Base-by-base conservation (phyloP, 1,140 invertebrate species). In the Teleogryllus occipitalis region DNA sequence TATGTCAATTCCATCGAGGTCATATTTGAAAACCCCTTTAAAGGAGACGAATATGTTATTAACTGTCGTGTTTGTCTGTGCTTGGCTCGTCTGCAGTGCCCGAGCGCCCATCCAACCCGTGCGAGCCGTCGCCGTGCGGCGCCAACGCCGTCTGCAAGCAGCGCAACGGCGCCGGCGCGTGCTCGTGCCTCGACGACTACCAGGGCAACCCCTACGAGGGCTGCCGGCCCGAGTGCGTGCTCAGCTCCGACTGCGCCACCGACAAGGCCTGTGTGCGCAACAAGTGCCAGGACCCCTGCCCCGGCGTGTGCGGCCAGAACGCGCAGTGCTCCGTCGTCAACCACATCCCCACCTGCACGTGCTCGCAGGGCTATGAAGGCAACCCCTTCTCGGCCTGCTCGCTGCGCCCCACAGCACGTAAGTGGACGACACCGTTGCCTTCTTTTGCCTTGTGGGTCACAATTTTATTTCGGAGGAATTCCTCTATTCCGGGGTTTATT, bases 311-410 rank as follows among this genome's bases (percentile, higher is more conserved):
- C 84, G 87, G 87, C 14, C 81, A 83, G 27, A 83, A 83, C 78
- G 87, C 82, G 18, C 75, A 82, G 47, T 83, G 83, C 75, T 83
- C 87, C 0, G 90, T 92, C 6, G 86, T 90, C 18, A 92, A 92
- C 83, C 90, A 92, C 80, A 89, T 90, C 72, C 89, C 91, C 6
- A 89, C 89, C 8, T 93, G 92, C 82, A 89, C 88, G 39, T 93
- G 92, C 83, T 79, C 84, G 21, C 81, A 77, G 54, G 79, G 85
- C 83, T 87, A 87, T 75, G 85, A 88, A 73, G 90, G 90, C 49
- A 89, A 91, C 86, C 90, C 90, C 15, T 90, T 90, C 82, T 87
- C 83, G 0, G 81, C 84, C 7, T 91, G 90, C 81, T 85, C 83
- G n/a, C 81, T 82, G 15, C 79, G 22, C 74, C 78, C 47, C 77